A percentile compares a stretch with the other conserved stretches of the same genome.
phyloP scores from a whole-genome alignment of 2,797 vertebrate genomes.

The Sebastes nivosus region DNA sequence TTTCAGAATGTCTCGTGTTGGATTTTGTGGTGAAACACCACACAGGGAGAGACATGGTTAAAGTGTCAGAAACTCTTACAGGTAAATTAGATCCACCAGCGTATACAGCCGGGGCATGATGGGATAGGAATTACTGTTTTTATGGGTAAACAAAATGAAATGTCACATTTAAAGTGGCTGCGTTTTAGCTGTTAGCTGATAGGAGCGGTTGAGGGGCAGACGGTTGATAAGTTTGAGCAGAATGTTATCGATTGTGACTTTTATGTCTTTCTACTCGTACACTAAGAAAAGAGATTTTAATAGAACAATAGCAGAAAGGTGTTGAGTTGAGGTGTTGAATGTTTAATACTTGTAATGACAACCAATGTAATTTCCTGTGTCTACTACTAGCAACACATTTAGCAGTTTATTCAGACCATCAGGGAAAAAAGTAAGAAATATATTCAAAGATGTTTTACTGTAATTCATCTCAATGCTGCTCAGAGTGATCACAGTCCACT shows the following conservation, averaged over 20 bases:
- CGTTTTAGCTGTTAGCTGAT: neutral
- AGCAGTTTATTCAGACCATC: neutral
- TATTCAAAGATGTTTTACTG: too few species aligned
- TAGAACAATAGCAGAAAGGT: neutral
- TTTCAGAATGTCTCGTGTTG: neutral
- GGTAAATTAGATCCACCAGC: neutral
- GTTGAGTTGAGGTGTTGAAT: neutral
- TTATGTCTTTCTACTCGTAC: neutral
- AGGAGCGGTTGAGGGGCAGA: neutral
- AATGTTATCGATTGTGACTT: neutral
- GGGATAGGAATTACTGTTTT: neutral
- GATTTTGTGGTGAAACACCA: neutral
- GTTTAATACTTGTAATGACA: neutral
- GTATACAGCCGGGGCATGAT: too few species aligned
- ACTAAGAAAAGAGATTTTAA: neutral
- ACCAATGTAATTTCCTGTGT: neutral
- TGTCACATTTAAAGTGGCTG: neutral
- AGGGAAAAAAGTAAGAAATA: too few species aligned
- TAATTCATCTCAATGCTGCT: too few species aligned
- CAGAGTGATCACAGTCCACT: too few species aligned
- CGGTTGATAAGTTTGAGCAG: neutral
- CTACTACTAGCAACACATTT: neutral
- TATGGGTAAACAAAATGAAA: neutral
- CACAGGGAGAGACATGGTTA: neutral
- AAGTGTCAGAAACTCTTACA: neutral